These are phyloP conservation scores for Drosophila siamana DNA, from an alignment of 2,888 invertebrate species.

Conservation along the genomic window DNA sequence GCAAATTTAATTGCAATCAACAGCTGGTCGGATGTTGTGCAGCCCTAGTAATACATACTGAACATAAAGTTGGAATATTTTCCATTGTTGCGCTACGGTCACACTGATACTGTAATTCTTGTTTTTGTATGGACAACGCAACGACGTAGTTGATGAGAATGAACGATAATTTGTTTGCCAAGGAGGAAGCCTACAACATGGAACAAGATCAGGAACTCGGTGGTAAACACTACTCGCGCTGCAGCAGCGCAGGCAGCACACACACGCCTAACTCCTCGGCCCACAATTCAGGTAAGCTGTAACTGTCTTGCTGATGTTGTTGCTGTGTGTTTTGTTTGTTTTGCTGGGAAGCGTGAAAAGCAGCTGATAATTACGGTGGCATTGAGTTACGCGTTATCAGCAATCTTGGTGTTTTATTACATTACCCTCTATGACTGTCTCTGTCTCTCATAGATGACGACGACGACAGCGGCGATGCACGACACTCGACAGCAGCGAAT, in stretches of 20 bases:
- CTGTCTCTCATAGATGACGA: slow-evolving; percentile 86
- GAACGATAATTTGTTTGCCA: slow-evolving; percentile 62
- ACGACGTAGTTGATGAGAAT: slow-evolving; percentile 71
- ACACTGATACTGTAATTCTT: slow-evolving; percentile 25
- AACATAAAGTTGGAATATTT: neutral
- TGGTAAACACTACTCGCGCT: slow-evolving; percentile 88
- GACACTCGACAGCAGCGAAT: slow-evolving; percentile 62
- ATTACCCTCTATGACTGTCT: slow-evolving; percentile 27
- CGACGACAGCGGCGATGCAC: slow-evolving; percentile 88
- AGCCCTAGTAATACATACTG: neutral
- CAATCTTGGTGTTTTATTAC: slow-evolving; percentile 43
- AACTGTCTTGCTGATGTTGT: neutral
- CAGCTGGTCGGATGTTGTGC: neutral
- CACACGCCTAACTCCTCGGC: slow-evolving; percentile 92
- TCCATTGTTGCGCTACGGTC: neutral
- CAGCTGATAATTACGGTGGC: slow-evolving; percentile 60
- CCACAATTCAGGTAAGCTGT: slow-evolving; percentile 90
- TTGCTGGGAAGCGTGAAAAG: slow-evolving; percentile 26
- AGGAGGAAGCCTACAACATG: slow-evolving; percentile 65
- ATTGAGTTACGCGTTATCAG: slow-evolving; percentile 56
- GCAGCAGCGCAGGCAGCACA: slow-evolving; percentile 91
- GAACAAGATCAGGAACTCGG: slow-evolving; percentile 86
- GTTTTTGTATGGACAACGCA: slow-evolving; percentile 59
- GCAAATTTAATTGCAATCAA: neutral
- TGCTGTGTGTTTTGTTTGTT: slow-evolving; percentile 32